Base-by-base conservation (phyloP, 2,888 invertebrate genomes). In the Cataglyphis altisquamis region DNA sequence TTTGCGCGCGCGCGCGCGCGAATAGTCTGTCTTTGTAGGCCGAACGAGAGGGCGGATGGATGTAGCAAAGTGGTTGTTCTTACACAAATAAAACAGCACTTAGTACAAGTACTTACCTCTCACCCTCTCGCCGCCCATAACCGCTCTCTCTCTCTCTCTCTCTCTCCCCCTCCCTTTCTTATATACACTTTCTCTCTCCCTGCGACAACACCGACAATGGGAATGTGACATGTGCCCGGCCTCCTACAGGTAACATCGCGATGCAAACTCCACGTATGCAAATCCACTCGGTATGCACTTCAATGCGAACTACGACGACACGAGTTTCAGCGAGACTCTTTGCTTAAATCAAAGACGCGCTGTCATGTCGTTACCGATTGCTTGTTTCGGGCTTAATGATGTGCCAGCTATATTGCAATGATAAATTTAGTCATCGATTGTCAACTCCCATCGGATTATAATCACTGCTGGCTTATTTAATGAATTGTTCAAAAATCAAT, bases 41-140 rank as follows among this genome's bases (percentile, higher is more conserved):
- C 64, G 70, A 72, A 82, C 74, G 84, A 70, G 74, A 86, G 86
- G 72, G 74, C 72, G 83, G 67, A 72, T 82, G 90, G 90, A 86
- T 89, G 90, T 88, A 92, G 90, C 91, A 92, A 93, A 93, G 93
- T 93, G 93, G 92, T 91, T 93, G 93, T 93, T 94, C 93, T 94
- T 94, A 93, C 90, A 93, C 94, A 94, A 94, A 94, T 94, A 94
- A 94, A 94, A 94, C 93, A 93, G 93, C 93, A 94, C 94, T 94
- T 93, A 93, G 93, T 88, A 90, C 91, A 87, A 92, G 94, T 92
- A 93, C 93, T 93, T 93, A 92, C 90, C 75, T 68, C 77, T 57
- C 68, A 80, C 84, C 62, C 57, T 64, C 70, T 45, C 63, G 21
- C 32, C 64, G 41, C 57, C 29, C 21, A 21, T 52, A 45, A 75